These are phyloP conservation scores for Crossocerus cetratus DNA, from an alignment of 2,888 invertebrate genomes.

Conservation along the genomic window DNA sequence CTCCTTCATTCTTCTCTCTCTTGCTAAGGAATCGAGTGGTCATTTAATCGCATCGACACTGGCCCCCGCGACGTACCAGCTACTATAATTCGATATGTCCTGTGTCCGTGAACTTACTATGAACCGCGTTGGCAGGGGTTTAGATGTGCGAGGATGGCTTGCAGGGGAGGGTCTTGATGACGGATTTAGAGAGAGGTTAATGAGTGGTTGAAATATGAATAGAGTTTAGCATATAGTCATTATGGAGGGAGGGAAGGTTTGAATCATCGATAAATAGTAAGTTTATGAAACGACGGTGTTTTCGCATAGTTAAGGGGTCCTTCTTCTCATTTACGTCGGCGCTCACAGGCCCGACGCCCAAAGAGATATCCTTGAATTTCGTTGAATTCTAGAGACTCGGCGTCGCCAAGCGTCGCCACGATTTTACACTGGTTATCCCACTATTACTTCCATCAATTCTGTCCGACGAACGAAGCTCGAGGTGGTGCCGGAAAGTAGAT, in stretches of 20 bases:
- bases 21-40: no score
- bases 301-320: slow-evolving; percentile 53
- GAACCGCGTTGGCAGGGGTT: slow-evolving; percentile 43
- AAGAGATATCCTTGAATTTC: slow-evolving; percentile 49
- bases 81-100: slow-evolving; percentile 35
- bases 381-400: slow-evolving; percentile 51
- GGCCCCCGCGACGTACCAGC: no score
- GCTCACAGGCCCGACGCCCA: slow-evolving; percentile 43
- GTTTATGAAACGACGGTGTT: slow-evolving; percentile 51
- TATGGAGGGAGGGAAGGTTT: slow-evolving; percentile 55
- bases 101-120: slow-evolving; percentile 55
- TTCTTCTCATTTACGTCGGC: slow-evolving; percentile 48
- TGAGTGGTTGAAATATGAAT: slow-evolving; percentile 75
- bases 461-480: background rate
- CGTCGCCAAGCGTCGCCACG: slow-evolving; percentile 29
- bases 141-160: slow-evolving; percentile 23
- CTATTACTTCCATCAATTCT: no score
- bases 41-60: slow-evolving; percentile 1
- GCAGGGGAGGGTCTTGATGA: slow-evolving; percentile 33
- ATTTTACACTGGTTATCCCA: slow-evolving; percentile 3
- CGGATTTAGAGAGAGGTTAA: slow-evolving; percentile 62
- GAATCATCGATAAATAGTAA: slow-evolving; percentile 62
- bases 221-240: slow-evolving; percentile 73
- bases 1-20: background rate
- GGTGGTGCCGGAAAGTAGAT: slow-evolving; percentile 15